phyloP scores from a whole-genome alignment of 2,113 vertebrate genomes.

The Chloropsis cyanopogon region DNA sequence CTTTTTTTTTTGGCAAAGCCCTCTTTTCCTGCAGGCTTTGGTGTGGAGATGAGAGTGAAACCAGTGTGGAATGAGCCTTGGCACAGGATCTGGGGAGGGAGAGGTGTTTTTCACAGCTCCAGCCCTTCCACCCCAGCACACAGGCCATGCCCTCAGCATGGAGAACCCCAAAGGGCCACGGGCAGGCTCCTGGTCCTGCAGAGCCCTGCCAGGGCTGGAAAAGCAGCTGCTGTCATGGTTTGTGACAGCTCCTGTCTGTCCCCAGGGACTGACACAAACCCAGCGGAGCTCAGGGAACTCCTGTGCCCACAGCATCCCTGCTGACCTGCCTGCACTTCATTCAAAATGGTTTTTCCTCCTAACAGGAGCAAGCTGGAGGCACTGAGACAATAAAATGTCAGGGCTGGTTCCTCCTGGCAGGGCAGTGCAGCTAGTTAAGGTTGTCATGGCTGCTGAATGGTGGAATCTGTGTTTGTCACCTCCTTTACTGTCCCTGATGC shows the following conservation, averaged over 20 bases:
- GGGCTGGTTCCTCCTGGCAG: neutral
- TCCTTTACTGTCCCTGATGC: no score
- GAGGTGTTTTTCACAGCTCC: neutral
- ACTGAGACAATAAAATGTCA: neutral
- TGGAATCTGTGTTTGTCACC: no score
- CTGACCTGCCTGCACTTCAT: neutral
- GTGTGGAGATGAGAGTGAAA: neutral
- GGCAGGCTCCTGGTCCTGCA: no score
- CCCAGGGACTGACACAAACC: neutral
- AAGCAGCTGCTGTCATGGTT: neutral
- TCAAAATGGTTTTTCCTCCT: neutral
- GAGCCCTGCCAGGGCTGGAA: neutral
- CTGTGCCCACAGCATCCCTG: neutral
- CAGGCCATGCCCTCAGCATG: neutral
- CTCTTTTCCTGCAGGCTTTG: neutral
- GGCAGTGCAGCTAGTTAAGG: no score
- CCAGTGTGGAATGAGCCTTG: accelerated
- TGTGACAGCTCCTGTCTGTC: neutral
- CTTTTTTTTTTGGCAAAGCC: neutral
- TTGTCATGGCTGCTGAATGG: no score
- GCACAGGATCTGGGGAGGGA: neutral
- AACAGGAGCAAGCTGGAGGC: neutral
- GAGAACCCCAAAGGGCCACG: neutral
- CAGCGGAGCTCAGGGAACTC: neutral
- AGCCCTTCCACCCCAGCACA: neutral